Evolutionary conservation across 2,113 vertebrate species (phyloP).

Genomic region (Cathartes aura): DNA sequence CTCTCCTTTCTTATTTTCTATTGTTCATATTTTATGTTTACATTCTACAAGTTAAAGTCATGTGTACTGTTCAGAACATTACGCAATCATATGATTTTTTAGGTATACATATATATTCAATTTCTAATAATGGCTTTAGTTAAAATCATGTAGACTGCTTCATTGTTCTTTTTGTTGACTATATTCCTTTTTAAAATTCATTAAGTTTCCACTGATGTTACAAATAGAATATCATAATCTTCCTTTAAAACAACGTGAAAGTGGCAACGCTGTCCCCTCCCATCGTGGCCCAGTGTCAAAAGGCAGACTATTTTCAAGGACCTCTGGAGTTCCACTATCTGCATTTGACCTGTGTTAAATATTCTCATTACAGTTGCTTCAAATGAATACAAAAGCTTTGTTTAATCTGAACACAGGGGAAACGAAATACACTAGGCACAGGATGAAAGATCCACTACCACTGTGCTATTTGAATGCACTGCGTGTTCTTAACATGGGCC

Average conservation of each 20-base stretch:
- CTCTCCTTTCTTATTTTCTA: not conserved
- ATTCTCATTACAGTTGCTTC: slow-evolving; percentile 80
- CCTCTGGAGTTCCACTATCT: slow-evolving; percentile 64
- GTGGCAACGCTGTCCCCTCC: slow-evolving; percentile 26
- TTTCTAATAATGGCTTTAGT: not conserved
- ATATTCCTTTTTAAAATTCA: not conserved
- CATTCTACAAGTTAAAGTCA: not conserved
- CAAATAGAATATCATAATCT: slow-evolving; percentile 23
- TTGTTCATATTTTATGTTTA: not conserved
- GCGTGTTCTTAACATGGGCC: slow-evolving; percentile 35
- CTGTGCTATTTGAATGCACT: slow-evolving; percentile 49
- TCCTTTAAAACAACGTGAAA: not conserved
- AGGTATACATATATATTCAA: not conserved
- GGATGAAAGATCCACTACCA: slow-evolving; percentile 69
- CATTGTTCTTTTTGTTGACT: not conserved
- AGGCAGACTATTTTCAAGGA: slow-evolving; percentile 55
- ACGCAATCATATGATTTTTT: not conserved
- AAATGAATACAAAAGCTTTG: slow-evolving; percentile 79
- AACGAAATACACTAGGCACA: slow-evolving; percentile 63
- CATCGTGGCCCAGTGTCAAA: slow-evolving; percentile 6
- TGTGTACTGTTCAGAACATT: not conserved
- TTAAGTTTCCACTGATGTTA: slow-evolving; percentile 28
- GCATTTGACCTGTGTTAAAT: slow-evolving; percentile 80
- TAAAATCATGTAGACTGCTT: not conserved
- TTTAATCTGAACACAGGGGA: slow-evolving; percentile 77